Percentiles rank a stretch among this genome's conserved stretches.
phyloP scores from a whole-genome alignment of 2,888 invertebrate genomes.

The Tachina grossa region DNA sequence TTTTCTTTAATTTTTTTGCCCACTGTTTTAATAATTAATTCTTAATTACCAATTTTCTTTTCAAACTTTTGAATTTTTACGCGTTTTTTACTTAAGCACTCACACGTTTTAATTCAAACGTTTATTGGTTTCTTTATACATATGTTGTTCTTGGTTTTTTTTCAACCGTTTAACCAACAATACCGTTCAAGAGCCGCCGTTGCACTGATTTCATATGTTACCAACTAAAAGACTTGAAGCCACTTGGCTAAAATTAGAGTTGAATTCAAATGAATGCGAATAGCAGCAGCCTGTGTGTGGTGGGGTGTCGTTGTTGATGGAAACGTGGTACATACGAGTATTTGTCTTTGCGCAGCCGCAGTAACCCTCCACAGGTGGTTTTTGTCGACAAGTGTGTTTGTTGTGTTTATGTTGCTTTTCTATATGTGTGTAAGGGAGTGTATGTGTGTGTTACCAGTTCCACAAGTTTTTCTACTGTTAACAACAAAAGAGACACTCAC shows the following conservation, averaged over 20 bases:
- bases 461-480: slow-evolving; percentile 64
- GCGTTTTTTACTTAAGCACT: slow-evolving; percentile 17
- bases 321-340: slow-evolving; percentile 21
- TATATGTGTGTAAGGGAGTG: background rate
- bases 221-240: slow-evolving; percentile 75
- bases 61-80: slow-evolving; percentile 31
- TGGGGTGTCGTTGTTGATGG: slow-evolving; percentile 4
- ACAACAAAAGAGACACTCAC: background rate
- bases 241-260: slow-evolving; percentile 51
- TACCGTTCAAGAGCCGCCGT: slow-evolving; percentile 82
- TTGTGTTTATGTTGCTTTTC: slow-evolving; percentile 5
- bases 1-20: slow-evolving; percentile 13
- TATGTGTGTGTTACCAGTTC: slow-evolving; percentile 56
- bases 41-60: slow-evolving; percentile 48
- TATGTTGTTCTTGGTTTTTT: slow-evolving; percentile 4
- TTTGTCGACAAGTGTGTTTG: slow-evolving; percentile 62
- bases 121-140: slow-evolving; percentile 29
- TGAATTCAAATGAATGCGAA: slow-evolving; percentile 40
- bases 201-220: slow-evolving; percentile 80
- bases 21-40: slow-evolving; percentile 6
- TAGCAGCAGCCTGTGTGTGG: background rate
- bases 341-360: slow-evolving; percentile 68
- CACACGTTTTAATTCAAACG: slow-evolving; percentile 2
- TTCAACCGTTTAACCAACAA: slow-evolving; percentile 79
- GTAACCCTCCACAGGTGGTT: slow-evolving; percentile 71